Evolutionary conservation across 1,140 invertebrate species (phyloP).

Genomic region (Calephelis nemesis): DNA sequence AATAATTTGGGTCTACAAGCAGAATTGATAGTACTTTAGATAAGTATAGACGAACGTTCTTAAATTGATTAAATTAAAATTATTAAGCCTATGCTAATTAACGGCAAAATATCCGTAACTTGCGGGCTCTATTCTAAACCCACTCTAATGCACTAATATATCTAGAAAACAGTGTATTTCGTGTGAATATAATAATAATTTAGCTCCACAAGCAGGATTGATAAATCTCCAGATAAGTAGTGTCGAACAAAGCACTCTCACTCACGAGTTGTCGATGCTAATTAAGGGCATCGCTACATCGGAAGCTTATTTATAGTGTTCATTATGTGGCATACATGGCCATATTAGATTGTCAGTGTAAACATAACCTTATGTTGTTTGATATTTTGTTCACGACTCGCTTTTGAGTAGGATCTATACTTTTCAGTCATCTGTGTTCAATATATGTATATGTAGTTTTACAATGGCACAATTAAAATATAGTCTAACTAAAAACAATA

Average conservation of each 20-base stretch:
- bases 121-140: neutral
- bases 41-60: no score
- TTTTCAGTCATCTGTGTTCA: no score
- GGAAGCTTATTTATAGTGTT: constrained; percentile 42
- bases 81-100: no score
- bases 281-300: constrained; percentile 53
- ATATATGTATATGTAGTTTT: no score
- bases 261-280: constrained; percentile 44
- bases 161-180: constrained; percentile 18
- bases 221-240: constrained; percentile 24
- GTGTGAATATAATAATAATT: constrained; percentile 42
- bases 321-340: constrained; percentile 33
- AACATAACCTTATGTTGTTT: neutral
- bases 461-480: no score
- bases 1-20: constrained; percentile 37
- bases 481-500: no score
- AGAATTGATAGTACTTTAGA: neutral
- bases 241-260: constrained; percentile 38
- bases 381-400: neutral
- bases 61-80: no score
- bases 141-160: neutral
- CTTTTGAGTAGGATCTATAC: neutral
- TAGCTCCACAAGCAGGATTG: constrained; percentile 33
- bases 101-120: no score
- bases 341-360: constrained; percentile 9